Evolutionary conservation across 2,888 invertebrate genomes (phyloP).

Genomic region (Parnassius orleans): DNA sequence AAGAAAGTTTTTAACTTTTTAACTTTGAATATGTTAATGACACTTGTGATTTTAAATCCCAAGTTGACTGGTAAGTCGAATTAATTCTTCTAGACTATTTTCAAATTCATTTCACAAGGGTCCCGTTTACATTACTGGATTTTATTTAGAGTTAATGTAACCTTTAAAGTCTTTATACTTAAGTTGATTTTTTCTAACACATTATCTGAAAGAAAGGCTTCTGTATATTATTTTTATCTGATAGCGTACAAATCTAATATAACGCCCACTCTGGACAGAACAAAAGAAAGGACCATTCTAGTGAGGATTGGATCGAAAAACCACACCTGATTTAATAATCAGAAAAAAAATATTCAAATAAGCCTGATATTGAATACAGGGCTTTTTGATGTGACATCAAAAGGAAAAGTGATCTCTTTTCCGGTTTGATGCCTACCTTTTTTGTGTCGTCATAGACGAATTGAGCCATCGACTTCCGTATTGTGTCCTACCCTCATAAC

Average conservation of each 20-base stretch:
- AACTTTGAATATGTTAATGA: background rate
- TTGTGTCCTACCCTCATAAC: constrained; percentile 66
- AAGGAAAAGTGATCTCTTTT: constrained; percentile 73
- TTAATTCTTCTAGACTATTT: constrained; percentile 15
- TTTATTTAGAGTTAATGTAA: constrained; percentile 12
- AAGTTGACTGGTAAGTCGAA: constrained; percentile 15
- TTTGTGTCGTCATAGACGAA: constrained; percentile 54
- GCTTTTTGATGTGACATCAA: constrained; percentile 70
- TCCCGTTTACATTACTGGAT: constrained; percentile 14
- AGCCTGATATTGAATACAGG: constrained; percentile 33
- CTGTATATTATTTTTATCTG: background rate
- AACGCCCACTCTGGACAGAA: constrained; percentile 4
- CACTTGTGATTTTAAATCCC: background rate
- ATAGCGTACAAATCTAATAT: constrained; percentile 5
- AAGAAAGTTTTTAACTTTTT: too few species aligned
- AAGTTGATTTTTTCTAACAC: background rate
- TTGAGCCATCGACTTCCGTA: constrained; percentile 57
- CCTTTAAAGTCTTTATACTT: constrained; percentile 1
- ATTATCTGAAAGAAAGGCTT: background rate
- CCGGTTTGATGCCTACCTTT: constrained; percentile 67
- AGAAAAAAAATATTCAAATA: constrained; percentile 26
- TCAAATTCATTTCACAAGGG: constrained; percentile 16
- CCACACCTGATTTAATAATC: constrained; percentile 27
- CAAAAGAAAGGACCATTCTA: constrained; percentile 3
- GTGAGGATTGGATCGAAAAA: constrained; percentile 17